Evolutionary conservation across 2,113 vertebrate genomes (phyloP).

Genomic region (Tringa solitaria): DNA sequence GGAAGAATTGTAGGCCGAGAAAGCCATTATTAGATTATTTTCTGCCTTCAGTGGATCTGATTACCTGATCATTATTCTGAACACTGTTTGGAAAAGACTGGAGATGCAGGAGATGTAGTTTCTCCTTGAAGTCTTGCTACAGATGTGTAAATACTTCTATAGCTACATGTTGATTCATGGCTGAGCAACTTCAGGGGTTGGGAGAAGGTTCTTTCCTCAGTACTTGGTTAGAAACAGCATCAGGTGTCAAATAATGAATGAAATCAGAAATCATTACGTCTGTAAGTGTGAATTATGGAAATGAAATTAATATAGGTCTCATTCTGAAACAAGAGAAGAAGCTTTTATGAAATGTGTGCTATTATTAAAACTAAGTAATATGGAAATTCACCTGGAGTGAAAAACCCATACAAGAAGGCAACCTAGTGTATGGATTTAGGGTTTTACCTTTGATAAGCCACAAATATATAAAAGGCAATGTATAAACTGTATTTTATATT

Average conservation of each 20-base stretch:
- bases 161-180: background rate
- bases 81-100: background rate
- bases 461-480: background rate
- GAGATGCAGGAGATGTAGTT: background rate
- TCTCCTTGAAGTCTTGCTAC: background rate
- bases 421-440: background rate
- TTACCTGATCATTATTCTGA: background rate
- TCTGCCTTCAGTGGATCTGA: background rate
- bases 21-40: constrained; percentile 3
- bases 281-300: background rate
- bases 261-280: background rate
- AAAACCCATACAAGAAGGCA: background rate
- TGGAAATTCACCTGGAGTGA: background rate
- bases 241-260: background rate
- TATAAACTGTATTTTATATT: background rate
- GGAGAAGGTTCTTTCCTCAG: background rate
- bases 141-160: background rate
- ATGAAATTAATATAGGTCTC: background rate
- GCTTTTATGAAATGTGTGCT: background rate
- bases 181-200: background rate
- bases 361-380: background rate
- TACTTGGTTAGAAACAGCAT: background rate
- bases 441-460: background rate
- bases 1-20: background rate
- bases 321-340: background rate